phyloP scores from a whole-genome alignment of 64 coral and sea anemone species.

The Montipora sp. region DNA sequence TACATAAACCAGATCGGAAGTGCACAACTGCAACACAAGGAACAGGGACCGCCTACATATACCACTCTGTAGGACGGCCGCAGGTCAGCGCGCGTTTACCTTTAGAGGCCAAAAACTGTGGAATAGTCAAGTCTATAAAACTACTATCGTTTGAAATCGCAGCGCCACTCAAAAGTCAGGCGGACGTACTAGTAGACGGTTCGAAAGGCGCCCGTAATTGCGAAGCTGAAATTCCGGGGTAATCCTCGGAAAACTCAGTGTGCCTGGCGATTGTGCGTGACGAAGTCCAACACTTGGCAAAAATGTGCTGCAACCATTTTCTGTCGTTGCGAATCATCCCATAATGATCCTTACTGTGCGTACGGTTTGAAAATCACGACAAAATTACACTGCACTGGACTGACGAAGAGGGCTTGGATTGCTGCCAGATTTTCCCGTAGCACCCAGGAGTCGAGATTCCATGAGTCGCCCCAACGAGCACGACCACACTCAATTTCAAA shows the following conservation, averaged over 20 bases:
- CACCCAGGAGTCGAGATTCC: neutral
- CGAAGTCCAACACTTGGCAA: neutral
- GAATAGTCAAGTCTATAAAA: conserved; percentile 2
- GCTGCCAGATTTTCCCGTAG: neutral
- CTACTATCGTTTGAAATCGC: neutral
- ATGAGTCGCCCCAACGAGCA: conserved; percentile 24
- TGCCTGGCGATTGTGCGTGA: neutral
- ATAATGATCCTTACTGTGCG: neutral
- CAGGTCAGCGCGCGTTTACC: too few relatives aligned
- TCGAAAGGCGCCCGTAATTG: neutral
- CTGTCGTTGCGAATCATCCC: neutral
- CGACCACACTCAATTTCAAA: conserved; percentile 48
- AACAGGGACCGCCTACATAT: too few relatives aligned
- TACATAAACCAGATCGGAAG: too few relatives aligned
- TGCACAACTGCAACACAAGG: too few relatives aligned
- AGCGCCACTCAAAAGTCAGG: conserved; percentile 1
- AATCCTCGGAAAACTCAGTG: conserved; percentile 10
- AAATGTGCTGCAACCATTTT: conserved; percentile 8
- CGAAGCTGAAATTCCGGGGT: neutral
- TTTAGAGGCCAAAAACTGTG: too few relatives aligned
- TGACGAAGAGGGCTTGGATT: neutral
- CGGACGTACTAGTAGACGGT: neutral
- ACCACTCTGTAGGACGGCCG: too few relatives aligned
- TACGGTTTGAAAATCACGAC: conserved; percentile 9
- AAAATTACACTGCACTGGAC: conserved; percentile 13